phyloP scores from a whole-genome alignment of 2,113 vertebrate species.

The Origma solitaria region DNA sequence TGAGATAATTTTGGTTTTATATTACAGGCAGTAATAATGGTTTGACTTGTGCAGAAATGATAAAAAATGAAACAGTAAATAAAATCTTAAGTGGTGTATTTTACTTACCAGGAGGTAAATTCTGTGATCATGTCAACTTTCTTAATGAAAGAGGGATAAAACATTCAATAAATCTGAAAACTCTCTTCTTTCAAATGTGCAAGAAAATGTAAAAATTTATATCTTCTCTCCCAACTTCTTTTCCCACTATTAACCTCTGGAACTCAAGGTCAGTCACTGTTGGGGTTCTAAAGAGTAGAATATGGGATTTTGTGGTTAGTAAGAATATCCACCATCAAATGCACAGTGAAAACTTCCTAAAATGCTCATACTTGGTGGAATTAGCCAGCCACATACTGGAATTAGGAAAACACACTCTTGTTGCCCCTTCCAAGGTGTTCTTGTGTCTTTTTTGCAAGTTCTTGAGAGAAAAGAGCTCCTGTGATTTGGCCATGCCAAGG shows the following conservation, averaged over 20 bases:
- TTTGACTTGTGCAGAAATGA: neutral
- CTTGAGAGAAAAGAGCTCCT: neutral
- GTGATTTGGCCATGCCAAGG: neutral
- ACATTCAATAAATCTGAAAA: neutral
- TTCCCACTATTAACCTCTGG: neutral
- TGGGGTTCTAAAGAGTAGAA: neutral
- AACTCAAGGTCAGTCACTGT: neutral
- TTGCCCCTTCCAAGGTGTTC: neutral
- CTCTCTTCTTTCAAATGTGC: neutral
- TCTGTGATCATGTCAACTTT: neutral
- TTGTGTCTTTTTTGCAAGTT: neutral
- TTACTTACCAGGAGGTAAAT: neutral
- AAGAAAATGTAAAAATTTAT: neutral
- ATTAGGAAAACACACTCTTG: neutral
- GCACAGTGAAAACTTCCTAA: neutral
- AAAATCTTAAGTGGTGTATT: neutral
- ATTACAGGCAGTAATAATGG: neutral
- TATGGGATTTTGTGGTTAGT: neutral
- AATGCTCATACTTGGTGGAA: neutral
- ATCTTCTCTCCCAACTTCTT: neutral
- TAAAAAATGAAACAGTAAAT: neutral
- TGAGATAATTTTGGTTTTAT: neutral
- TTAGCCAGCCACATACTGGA: neutral
- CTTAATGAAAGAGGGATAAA: constrained; percentile 2
- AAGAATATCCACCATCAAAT: neutral